These are phyloP conservation scores for Choloepus hoffmanni DNA, from an alignment of 2,113 vertebrate genomes.

Conservation along the genomic window DNA sequence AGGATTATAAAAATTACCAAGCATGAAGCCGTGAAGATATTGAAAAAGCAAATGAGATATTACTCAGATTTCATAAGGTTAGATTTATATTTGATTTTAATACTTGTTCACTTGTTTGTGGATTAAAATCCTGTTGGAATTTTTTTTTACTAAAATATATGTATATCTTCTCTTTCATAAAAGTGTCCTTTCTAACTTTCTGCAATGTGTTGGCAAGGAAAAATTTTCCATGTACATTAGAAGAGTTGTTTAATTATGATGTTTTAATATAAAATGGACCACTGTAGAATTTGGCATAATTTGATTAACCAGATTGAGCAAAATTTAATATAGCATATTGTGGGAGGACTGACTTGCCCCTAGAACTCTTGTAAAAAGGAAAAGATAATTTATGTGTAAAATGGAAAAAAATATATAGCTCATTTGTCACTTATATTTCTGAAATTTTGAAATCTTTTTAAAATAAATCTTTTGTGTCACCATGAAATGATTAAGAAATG, in stretches of 20 bases:
- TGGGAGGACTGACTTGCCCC: constrained; percentile 51
- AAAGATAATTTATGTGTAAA: constrained; percentile 65
- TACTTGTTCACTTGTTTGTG: background rate
- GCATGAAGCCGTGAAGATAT: background rate
- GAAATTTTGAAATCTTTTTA: background rate
- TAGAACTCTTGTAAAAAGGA: constrained; percentile 37
- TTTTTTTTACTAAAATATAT: constrained; percentile 9
- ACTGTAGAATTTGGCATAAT: constrained; percentile 69
- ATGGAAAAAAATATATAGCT: background rate
- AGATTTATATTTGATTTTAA: background rate
- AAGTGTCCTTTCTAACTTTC: background rate
- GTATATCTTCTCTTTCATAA: background rate
- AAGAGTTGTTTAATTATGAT: constrained; percentile 57
- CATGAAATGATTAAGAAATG: background rate
- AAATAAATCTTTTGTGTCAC: background rate
- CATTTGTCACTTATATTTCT: constrained; percentile 60
- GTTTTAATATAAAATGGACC: constrained; percentile 60
- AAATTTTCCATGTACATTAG: background rate
- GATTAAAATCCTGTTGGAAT: background rate
- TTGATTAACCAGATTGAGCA: constrained; percentile 72
- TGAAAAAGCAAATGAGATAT: background rate
- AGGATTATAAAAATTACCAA: background rate
- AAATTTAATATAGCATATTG: constrained; percentile 75
- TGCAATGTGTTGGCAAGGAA: background rate
- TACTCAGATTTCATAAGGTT: background rate